These are phyloP conservation scores for Parthenolecanium corni DNA, from an alignment of 2,888 invertebrate species.

Conservation along the genomic window DNA sequence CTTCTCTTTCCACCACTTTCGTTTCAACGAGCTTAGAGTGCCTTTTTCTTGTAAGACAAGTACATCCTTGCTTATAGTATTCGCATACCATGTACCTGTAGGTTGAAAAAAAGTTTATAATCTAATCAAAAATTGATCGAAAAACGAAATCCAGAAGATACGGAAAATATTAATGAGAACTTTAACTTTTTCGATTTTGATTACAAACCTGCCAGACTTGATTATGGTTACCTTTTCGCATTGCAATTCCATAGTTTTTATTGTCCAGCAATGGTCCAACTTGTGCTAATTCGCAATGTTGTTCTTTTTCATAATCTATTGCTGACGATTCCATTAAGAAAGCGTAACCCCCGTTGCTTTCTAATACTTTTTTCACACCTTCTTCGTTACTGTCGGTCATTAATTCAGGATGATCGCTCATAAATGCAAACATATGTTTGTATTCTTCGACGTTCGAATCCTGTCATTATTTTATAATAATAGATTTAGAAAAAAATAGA, in stretches of 20 bases:
- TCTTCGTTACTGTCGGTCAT: conserved; percentile 50
- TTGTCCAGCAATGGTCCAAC: conserved; percentile 63
- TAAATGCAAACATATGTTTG: conserved; percentile 66
- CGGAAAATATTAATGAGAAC: not conserved
- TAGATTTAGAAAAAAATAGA: not conserved
- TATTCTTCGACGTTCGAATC: conserved; percentile 66
- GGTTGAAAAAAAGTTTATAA: not conserved
- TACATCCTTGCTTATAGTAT: conserved; percentile 63
- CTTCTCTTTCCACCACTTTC: conserved; percentile 83
- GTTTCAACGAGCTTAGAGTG: conserved; percentile 60
- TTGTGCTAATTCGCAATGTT: conserved; percentile 62
- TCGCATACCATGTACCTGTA: conserved; percentile 61
- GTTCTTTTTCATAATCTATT: conserved; percentile 70
- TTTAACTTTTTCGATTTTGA: not conserved
- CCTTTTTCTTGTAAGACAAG: conserved; percentile 77
- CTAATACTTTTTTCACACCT: conserved; percentile 50
- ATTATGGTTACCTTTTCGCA: conserved; percentile 56
- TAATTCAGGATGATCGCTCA: conserved; percentile 43
- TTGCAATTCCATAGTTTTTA: conserved; percentile 78
- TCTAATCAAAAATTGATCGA: not conserved
- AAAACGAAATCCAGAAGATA: not conserved
- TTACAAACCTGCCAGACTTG: not conserved
- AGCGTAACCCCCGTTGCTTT: conserved; percentile 52
- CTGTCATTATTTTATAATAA: conserved; percentile 40
- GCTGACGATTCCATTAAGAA: conserved; percentile 84